These are phyloP conservation scores for Semaprochilodus insignis DNA, from an alignment of 2,797 vertebrate species.

Conservation along the genomic window DNA sequence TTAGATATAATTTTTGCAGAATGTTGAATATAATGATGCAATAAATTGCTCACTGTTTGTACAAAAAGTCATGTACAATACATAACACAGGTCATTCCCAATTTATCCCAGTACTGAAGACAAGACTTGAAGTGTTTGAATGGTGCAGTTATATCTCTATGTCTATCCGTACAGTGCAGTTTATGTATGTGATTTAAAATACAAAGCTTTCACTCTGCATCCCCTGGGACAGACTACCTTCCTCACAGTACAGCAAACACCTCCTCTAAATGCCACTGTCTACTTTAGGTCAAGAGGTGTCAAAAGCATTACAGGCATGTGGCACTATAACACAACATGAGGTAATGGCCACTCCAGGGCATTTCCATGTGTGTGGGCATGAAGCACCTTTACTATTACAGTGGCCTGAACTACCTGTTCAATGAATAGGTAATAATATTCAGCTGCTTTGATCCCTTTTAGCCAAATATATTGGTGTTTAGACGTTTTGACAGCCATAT, in stretches of 20 bases:
- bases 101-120: background rate
- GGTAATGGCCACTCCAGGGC: conserved; percentile 32
- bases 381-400: background rate
- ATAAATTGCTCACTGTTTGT: too few species aligned
- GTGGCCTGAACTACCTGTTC: background rate
- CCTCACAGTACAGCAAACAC: conserved; percentile 35
- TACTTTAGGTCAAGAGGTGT: conserved; percentile 43
- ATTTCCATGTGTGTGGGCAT: background rate
- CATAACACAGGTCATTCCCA: too few species aligned
- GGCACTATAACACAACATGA: conserved; percentile 25
- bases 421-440: background rate
- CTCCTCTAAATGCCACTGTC: conserved; percentile 38
- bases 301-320: conserved; percentile 24
- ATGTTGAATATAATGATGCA: too few species aligned
- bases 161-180: conserved; percentile 15
- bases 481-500: background rate
- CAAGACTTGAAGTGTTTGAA: background rate
- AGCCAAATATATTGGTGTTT: background rate
- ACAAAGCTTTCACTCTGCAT: conserved; percentile 1
- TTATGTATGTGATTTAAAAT: conserved; percentile 1
- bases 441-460: background rate
- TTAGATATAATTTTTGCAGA: conserved; percentile 1
- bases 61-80: too few species aligned
- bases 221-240: conserved; percentile 21
- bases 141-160: background rate